Percentiles rank a stretch among this genome's conserved stretches.
Evolutionary conservation across 2,797 vertebrate species (phyloP).

Genomic region (Cryptoprocta ferox): DNA sequence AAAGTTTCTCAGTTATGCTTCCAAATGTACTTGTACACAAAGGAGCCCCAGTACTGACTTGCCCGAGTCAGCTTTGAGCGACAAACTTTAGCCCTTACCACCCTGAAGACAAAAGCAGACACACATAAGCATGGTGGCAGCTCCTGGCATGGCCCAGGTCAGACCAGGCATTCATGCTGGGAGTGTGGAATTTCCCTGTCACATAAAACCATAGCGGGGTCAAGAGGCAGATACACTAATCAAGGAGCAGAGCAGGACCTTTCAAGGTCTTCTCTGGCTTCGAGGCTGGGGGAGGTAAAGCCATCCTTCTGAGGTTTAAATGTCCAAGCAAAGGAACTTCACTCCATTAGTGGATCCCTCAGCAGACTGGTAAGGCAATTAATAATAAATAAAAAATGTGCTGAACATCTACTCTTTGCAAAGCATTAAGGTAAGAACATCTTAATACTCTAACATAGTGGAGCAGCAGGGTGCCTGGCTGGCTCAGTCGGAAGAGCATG

Average conservation of each 20-base stretch:
- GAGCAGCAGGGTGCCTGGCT: neutral
- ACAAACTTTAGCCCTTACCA: constrained; percentile 45
- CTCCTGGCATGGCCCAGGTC: neutral
- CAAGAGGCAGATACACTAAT: constrained; percentile 70
- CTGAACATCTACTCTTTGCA: neutral
- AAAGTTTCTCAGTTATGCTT: constrained; percentile 15
- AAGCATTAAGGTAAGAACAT: neutral
- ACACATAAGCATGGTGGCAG: neutral
- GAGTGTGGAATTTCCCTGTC: constrained; percentile 75
- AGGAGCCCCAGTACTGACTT: constrained; percentile 46
- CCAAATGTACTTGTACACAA: constrained; percentile 49
- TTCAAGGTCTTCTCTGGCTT: neutral
- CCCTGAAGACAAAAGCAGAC: constrained; percentile 61
- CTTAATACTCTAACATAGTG: neutral
- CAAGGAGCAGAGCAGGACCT: neutral
- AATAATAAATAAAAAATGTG: neutral
- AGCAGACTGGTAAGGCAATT: neutral
- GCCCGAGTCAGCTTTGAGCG: neutral
- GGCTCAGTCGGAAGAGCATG: no score
- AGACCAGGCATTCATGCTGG: neutral
- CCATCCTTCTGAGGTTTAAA: neutral
- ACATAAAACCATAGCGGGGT: constrained; percentile 69
- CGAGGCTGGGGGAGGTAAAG: neutral
- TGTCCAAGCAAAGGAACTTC: constrained; percentile 2
- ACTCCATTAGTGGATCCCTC: neutral